phyloP scores from a whole-genome alignment of 2,888 invertebrate species.

The Dolomedes plantarius region DNA sequence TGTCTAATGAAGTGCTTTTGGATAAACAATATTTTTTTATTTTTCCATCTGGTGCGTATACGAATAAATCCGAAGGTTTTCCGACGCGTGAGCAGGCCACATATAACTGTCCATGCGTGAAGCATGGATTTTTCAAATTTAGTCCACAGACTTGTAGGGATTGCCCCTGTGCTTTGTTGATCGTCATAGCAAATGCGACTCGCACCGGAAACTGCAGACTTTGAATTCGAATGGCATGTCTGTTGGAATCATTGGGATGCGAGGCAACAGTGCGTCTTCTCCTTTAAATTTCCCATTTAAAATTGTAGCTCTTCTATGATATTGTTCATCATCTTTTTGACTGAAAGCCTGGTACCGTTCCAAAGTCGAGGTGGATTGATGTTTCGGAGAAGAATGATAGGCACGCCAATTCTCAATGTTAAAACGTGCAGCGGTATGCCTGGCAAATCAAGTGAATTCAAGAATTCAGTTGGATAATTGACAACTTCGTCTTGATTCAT shows the following conservation, averaged over 20 bases:
- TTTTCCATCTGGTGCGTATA: not conserved
- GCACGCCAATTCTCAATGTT: constrained; percentile 43
- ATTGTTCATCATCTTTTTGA: constrained; percentile 70
- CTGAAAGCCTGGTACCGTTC: constrained; percentile 74
- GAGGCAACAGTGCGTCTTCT: constrained; percentile 70
- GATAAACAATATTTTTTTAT: constrained; percentile 8
- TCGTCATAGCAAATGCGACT: constrained; percentile 71
- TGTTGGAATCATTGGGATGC: constrained; percentile 67
- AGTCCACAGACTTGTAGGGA: constrained; percentile 46
- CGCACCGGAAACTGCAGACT: constrained; percentile 71
- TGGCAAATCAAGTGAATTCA: not conserved
- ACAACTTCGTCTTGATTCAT: not conserved
- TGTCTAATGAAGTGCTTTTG: not conserved
- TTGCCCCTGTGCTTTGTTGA: constrained; percentile 65
- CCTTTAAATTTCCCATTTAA: constrained; percentile 62
- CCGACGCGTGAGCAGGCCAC: constrained; percentile 73
- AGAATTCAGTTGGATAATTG: not conserved
- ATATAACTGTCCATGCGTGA: constrained; percentile 75
- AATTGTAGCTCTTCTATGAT: constrained; percentile 72
- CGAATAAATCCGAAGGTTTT: not conserved
- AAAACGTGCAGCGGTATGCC: not conserved
- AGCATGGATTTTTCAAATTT: constrained; percentile 66
- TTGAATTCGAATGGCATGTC: constrained; percentile 69
- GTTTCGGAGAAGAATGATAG: constrained; percentile 58
- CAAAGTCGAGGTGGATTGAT: constrained; percentile 70